Evolutionary conservation across 2,113 vertebrate species (phyloP).

Genomic region (Empidonax alnorum): DNA sequence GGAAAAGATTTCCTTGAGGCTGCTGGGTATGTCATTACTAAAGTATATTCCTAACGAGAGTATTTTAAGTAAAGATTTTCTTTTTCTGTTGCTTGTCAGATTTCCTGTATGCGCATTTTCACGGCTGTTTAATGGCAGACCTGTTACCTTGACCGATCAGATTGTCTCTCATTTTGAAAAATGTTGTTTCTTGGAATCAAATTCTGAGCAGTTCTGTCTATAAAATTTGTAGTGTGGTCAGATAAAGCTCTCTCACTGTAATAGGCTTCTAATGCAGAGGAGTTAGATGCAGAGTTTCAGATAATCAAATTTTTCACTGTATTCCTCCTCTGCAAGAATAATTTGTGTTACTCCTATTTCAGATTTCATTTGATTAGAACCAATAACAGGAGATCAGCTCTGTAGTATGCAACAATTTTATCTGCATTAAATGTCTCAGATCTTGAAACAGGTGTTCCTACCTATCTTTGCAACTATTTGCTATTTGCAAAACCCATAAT

Average conservation of each 20-base stretch:
- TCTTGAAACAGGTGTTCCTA: background rate
- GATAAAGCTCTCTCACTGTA: background rate
- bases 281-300: background rate
- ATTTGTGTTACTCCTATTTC: background rate
- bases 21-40: slow-evolving; percentile 72
- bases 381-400: background rate
- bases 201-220: background rate
- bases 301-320: background rate
- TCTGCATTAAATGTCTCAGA: background rate
- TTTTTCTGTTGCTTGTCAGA: background rate
- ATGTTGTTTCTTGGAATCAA: background rate
- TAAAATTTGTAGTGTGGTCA: background rate
- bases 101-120: background rate
- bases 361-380: background rate
- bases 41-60: background rate
- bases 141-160: background rate
- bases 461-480: background rate
- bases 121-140: background rate
- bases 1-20: slow-evolving; percentile 83
- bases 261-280: background rate
- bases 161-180: background rate
- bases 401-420: background rate
- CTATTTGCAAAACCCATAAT: background rate
- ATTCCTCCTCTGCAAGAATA: background rate
- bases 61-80: background rate